Base-by-base conservation (phyloP, 1,140 invertebrate species). In the Aleiodes sp. region DNA sequence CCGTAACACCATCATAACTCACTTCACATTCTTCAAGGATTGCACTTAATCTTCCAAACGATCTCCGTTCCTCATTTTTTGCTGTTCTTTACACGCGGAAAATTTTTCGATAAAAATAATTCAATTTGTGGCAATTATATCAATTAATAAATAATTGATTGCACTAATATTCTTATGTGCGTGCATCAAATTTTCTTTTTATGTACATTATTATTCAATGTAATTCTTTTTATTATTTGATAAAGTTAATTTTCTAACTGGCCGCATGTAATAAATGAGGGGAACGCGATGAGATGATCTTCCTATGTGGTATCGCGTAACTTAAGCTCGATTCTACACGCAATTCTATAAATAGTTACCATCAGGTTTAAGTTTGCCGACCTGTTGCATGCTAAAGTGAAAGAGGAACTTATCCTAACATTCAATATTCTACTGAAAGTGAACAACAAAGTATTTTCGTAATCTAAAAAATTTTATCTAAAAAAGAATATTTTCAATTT, bases 321-420 rank as follows among this genome's bases (percentile, higher is more conserved):
- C 77, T 82, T 76, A 76, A 81, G 68, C 77, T 76, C 68, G 56
- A 68, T 68, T 56, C 33, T 46, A 68, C 65, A 79, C 75, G 74
- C 78, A 78, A 75, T 73, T 79, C 75, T 83, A 82, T 82, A 84
- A 84, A 82, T 82, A 82, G 80, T 75, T 73, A 43, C 59, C 62
- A 4, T 21, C 41, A 24, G 52, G 59, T 59, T 70, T 73, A 70
- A 75, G 78, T 77, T 75, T 76, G 76, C 76, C 78, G 80, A 83
- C 80, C 82, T 84, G 81, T 83, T 84, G 82, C 82, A 78, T 77
- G 77, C 80, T 21, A 21, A 52, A 24, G 16, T 16, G 21, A 21
- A 52, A 26, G n/a, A n/a, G n/a, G 46, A 52, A 24, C 46, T 52
- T 52, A 16, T 9, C 46, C 46, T 21, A 4, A 7, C 2, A 16